Conservation (phyloP, 2,888 invertebrate genomes). For the Sphaerophoria taeniata region DNA sequence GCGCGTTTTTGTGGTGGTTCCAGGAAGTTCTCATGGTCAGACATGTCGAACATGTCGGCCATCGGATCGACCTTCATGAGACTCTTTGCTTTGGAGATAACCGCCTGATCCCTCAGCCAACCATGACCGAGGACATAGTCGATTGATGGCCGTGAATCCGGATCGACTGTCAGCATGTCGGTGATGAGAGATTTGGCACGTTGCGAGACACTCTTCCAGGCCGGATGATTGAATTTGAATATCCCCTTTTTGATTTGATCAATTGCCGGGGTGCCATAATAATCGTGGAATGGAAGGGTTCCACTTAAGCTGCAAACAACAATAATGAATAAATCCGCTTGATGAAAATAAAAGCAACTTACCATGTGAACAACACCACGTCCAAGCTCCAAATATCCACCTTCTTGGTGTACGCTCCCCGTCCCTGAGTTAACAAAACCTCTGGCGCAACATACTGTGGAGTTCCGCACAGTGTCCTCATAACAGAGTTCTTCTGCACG, state of each 20-base stretch:
- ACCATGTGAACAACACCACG: constrained; percentile 93
- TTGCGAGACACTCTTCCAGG: constrained; percentile 87
- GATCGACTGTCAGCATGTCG: constrained; percentile 88
- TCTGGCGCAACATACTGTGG: constrained; percentile 96
- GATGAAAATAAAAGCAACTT: constrained; percentile 75
- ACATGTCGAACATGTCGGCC: constrained; percentile 70
- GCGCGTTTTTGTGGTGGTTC: constrained; percentile 80
- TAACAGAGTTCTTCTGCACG: constrained; percentile 89
- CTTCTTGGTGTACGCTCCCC: constrained; percentile 87
- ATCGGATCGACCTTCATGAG: constrained; percentile 79
- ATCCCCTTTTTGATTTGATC: constrained; percentile 89
- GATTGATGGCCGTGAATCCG: constrained; percentile 79
- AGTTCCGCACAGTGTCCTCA: constrained; percentile 96
- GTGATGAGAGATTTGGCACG: constrained; percentile 88
- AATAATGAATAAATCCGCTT: background rate
- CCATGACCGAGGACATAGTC: constrained; percentile 79
- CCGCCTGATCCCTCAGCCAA: constrained; percentile 80
- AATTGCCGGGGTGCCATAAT: constrained; percentile 84
- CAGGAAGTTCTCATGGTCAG: constrained; percentile 80
- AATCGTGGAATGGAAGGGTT: constrained; percentile 87
- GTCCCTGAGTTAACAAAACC: constrained; percentile 87
- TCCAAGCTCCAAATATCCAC: constrained; percentile 97
- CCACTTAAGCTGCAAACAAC: constrained; percentile 85
- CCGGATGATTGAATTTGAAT: constrained; percentile 85
- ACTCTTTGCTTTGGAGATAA: constrained; percentile 78